Evolutionary conservation across 2,113 vertebrate genomes (phyloP).

Genomic region (Gymnarchus niloticus): DNA sequence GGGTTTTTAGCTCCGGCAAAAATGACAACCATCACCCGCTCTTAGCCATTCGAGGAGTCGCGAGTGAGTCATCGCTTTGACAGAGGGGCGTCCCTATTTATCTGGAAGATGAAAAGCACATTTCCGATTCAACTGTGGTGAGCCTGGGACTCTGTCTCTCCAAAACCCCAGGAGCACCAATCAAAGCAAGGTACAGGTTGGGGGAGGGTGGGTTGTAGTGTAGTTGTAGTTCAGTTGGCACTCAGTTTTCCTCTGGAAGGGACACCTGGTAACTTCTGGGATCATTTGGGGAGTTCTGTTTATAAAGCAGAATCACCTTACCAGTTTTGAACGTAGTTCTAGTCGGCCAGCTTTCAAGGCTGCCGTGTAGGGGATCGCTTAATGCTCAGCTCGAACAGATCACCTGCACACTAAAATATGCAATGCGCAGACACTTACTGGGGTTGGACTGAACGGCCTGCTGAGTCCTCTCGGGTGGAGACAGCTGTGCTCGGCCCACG

Average conservation of each 20-base stretch:
- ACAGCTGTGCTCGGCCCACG: slow-evolving; percentile 61
- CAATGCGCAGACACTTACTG: slow-evolving; percentile 56
- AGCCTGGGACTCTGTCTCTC: background rate
- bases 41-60: background rate
- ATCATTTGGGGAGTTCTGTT: background rate
- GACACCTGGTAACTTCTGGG: background rate
- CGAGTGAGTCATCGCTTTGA: background rate
- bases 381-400: background rate
- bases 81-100: background rate
- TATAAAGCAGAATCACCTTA: background rate
- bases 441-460: slow-evolving; percentile 55
- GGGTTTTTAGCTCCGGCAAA: background rate
- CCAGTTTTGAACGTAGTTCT: background rate
- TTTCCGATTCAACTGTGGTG: slow-evolving; percentile 12
- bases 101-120: slow-evolving; percentile 10
- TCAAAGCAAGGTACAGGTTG: background rate
- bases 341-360: background rate
- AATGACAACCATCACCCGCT: background rate
- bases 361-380: background rate
- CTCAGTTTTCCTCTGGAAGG: background rate
- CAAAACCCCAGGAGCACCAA: background rate
- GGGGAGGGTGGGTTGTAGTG: background rate
- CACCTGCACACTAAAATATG: background rate
- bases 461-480: slow-evolving; percentile 52
- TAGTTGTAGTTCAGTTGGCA: background rate